Base-by-base conservation (phyloP, 2,797 vertebrate species). In the Columba guinea region DNA sequence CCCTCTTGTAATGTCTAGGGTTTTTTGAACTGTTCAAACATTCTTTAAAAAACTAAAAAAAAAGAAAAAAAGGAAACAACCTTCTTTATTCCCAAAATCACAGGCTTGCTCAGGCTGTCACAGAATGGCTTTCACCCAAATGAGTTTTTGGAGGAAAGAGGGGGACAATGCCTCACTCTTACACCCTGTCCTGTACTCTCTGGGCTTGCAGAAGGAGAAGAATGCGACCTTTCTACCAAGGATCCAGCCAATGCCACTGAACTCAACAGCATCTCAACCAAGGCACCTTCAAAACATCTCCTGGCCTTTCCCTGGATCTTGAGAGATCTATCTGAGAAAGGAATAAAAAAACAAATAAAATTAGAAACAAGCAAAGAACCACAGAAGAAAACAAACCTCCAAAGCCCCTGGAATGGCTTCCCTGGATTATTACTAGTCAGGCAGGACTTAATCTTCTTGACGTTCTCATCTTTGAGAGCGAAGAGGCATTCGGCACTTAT, bases 401-500 rank as follows among this genome's bases (percentile, higher is more conserved):
- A 67, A 30, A 20, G 12, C 8, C 27, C 10, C 32, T 65, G 46
- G 87, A 97, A 96, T 79, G 82, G 30, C 60, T 97, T 91, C 44
- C 62, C 63, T 59, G 90, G 89, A 90, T 95, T 94, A 94, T 91
- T 86, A 58, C 63, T 75, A 88, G 93, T 55, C 87, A 68, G 76
- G 44, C 82, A 85, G 41, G 91, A 75, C 91, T 95, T 96, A 97
- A 96, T 97, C 94, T 91, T 94, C 79, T 58, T 20, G 23, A 62
- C 73, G n/a, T 71, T 90, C 95, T 94, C 32, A 13, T 70, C 95
- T 95, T 87, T 77, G 91, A 94, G 94, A 94, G 87, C 56, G 95
- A 95, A 96, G 94, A 93, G 88, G 83, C 81, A 94, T 97, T 95
- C 4, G 0, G 69, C 80, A 95, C 84, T 97, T 97, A 97, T 87